These are phyloP conservation scores for Drosophila atripex DNA, from an alignment of 2,888 invertebrate genomes.

Conservation along the genomic window DNA sequence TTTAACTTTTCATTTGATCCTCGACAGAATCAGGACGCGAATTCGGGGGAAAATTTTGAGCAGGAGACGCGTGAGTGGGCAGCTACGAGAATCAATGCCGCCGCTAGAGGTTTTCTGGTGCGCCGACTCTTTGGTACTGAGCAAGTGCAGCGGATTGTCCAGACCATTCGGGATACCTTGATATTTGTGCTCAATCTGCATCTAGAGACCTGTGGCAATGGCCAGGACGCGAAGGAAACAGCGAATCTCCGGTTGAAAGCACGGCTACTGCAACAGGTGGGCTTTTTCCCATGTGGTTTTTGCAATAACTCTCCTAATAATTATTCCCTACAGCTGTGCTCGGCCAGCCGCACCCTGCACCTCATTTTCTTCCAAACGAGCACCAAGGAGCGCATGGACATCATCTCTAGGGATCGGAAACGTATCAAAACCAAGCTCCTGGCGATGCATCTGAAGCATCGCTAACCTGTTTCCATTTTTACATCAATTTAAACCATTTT, in stretches of 20 bases:
- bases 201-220: slow-evolving; percentile 69
- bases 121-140: slow-evolving; percentile 92
- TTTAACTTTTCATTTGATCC: slow-evolving; percentile 28
- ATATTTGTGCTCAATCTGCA: slow-evolving; percentile 82
- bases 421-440: slow-evolving; percentile 74
- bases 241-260: slow-evolving; percentile 81
- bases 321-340: slow-evolving; percentile 66
- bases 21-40: slow-evolving; percentile 24
- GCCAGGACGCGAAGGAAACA: slow-evolving; percentile 61
- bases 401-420: slow-evolving; percentile 80
- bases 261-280: slow-evolving; percentile 81
- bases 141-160: slow-evolving; percentile 89
- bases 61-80: slow-evolving; percentile 83
- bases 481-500: no score
- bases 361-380: slow-evolving; percentile 78
- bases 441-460: slow-evolving; percentile 63
- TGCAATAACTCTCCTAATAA: not conserved
- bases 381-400: slow-evolving; percentile 81
- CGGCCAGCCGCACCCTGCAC: slow-evolving; percentile 79
- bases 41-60: not conserved
- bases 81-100: slow-evolving; percentile 88
- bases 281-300: not conserved
- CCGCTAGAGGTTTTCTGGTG: slow-evolving; percentile 90
- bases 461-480: slow-evolving; percentile 10
- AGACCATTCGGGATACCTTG: slow-evolving; percentile 82